These are phyloP conservation scores for Gasteruption jaculator DNA, from an alignment of 2,888 invertebrate genomes.

Conservation along the genomic window DNA sequence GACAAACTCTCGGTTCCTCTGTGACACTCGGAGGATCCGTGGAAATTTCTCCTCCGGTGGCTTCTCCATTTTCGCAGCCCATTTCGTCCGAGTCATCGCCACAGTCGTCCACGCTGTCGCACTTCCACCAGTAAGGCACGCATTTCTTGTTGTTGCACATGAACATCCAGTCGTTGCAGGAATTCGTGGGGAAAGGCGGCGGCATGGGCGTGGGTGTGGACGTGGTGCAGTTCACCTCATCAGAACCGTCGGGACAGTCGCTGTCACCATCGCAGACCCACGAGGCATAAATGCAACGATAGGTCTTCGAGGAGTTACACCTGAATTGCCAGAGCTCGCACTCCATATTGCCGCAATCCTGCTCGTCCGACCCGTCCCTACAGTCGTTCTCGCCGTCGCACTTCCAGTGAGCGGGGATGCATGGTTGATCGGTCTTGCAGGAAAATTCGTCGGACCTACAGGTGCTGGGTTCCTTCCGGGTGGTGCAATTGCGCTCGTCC, in stretches of 20 bases:
- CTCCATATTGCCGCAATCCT: slow-evolving; percentile 42
- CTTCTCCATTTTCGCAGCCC: slow-evolving; percentile 53
- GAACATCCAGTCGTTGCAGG: slow-evolving; percentile 76
- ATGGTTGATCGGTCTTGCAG: slow-evolving; percentile 34
- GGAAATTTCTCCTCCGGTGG: slow-evolving; percentile 14
- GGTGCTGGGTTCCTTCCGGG: slow-evolving; percentile 27
- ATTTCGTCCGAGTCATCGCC: slow-evolving; percentile 71
- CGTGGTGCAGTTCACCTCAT: slow-evolving; percentile 68
- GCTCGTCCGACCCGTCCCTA: slow-evolving; percentile 51
- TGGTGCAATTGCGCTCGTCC: slow-evolving; percentile 64
- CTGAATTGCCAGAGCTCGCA: slow-evolving; percentile 55
- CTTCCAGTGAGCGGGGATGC: slow-evolving; percentile 50
- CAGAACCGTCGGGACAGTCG: slow-evolving; percentile 73
- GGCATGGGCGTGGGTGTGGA: slow-evolving; percentile 43
- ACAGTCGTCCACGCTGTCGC: slow-evolving; percentile 74
- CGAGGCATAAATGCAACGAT: slow-evolving; percentile 66
- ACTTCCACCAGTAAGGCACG: slow-evolving; percentile 77
- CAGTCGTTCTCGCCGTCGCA: slow-evolving; percentile 56
- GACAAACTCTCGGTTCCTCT: slow-evolving; percentile 48
- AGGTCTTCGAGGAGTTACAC: slow-evolving; percentile 53
- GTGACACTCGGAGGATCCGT: slow-evolving; percentile 27
- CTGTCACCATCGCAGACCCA: slow-evolving; percentile 78
- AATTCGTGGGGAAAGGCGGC: slow-evolving; percentile 37
- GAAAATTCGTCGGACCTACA: slow-evolving; percentile 43
- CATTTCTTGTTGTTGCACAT: slow-evolving; percentile 67